These are phyloP conservation scores for Bruchidius siliquastri DNA, from an alignment of 2,888 invertebrate genomes.

Conservation along the genomic window DNA sequence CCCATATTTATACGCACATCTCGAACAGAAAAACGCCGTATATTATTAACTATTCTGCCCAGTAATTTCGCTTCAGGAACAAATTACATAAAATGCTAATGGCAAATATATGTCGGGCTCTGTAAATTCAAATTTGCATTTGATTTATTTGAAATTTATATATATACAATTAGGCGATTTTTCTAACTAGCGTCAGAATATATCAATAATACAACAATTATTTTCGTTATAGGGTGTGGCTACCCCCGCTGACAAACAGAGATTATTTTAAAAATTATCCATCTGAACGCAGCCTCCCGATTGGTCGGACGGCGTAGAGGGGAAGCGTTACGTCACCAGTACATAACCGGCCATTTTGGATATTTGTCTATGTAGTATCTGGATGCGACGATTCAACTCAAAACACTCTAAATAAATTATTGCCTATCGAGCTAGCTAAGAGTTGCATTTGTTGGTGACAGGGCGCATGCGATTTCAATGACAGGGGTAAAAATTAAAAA, in stretches of 20 bases:
- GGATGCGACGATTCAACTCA: slow-evolving; percentile 15
- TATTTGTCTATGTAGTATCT: slow-evolving; percentile 23
- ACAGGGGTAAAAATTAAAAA: neutral
- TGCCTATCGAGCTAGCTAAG: slow-evolving; percentile 16
- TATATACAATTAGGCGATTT: slow-evolving; percentile 17
- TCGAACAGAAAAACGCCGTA: neutral
- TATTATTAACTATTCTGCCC: neutral
- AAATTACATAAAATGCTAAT: slow-evolving; percentile 13
- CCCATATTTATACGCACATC: neutral
- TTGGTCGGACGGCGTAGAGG: slow-evolving; percentile 21
- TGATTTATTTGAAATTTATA: slow-evolving; percentile 11
- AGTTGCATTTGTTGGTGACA: slow-evolving; percentile 20
- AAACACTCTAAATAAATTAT: slow-evolving; percentile 26
- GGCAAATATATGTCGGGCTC: slow-evolving; percentile 14
- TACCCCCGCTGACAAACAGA: slow-evolving; percentile 16
- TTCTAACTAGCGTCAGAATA: slow-evolving; percentile 1
- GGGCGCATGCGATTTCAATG: slow-evolving; percentile 14
- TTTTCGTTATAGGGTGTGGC: slow-evolving; percentile 22
- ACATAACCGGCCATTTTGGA: slow-evolving; percentile 29
- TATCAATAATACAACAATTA: slow-evolving; percentile 16
- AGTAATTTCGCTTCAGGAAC: slow-evolving; percentile 3
- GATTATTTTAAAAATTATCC: slow-evolving; percentile 24
- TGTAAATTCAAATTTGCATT: slow-evolving; percentile 16
- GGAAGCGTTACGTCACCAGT: slow-evolving; percentile 26
- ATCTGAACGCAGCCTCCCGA: slow-evolving; percentile 20